A percentile compares a stretch with the other conserved stretches of the same genome.
These are phyloP conservation scores for Chaitophorus viminalis DNA, from an alignment of 2,888 invertebrate genomes.

Conservation along the genomic window DNA sequence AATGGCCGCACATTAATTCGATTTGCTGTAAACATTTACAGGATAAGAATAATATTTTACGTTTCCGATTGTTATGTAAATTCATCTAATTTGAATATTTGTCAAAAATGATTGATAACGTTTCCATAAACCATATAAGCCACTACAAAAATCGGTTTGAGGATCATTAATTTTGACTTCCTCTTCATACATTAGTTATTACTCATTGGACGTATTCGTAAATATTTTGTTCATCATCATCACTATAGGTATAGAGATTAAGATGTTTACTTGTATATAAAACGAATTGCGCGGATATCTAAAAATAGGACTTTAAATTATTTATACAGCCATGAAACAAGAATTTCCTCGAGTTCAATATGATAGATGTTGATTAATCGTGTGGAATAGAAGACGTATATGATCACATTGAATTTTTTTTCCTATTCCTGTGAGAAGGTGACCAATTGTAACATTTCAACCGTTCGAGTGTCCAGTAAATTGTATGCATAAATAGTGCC, in stretches of 20 bases:
- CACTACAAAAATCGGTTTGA: neutral
- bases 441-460: no score
- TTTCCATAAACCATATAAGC: neutral
- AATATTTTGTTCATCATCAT: neutral
- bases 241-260: neutral
- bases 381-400: neutral
- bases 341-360: neutral
- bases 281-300: neutral
- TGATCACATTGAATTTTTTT: no score
- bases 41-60: neutral
- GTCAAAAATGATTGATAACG: neutral
- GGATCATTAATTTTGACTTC: neutral
- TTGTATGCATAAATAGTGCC: no score
- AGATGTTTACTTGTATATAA: neutral
- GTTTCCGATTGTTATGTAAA: neutral
- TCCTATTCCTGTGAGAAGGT: no score
- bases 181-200: neutral
- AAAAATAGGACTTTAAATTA: neutral
- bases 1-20: neutral
- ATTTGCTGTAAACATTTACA: neutral
- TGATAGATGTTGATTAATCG: neutral
- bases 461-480: no score
- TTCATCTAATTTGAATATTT: neutral
- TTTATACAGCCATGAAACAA: neutral
- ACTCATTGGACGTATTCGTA: neutral